Evolutionary conservation across 2,888 invertebrate species (phyloP).

Genomic region (Drosophila diplacantha): DNA sequence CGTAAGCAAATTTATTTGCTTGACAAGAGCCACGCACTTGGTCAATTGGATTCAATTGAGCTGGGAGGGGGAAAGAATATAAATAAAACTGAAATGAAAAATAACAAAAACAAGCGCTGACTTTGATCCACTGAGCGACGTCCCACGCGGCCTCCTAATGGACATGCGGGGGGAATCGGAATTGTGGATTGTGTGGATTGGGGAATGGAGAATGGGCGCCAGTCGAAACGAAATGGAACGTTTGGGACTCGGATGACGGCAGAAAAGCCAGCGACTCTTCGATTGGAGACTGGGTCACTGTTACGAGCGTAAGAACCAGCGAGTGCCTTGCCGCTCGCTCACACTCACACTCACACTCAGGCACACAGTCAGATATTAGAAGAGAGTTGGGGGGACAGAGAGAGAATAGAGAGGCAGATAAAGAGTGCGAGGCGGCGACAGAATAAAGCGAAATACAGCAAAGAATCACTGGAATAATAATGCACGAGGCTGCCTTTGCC

Average conservation of each 20-base stretch:
- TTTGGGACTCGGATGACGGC: conserved; percentile 41
- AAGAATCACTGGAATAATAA: conserved; percentile 57
- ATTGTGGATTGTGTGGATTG: conserved; percentile 21
- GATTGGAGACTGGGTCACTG: conserved; percentile 74
- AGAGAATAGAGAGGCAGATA: conserved; percentile 12
- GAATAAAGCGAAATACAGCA: conserved; percentile 18
- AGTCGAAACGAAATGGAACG: conserved; percentile 58
- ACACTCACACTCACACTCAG: conserved; percentile 9
- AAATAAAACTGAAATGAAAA: conserved; percentile 19
- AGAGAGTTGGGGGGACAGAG: conserved; percentile 21
- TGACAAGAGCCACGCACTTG: conserved; percentile 63
- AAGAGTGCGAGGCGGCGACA: conserved; percentile 30
- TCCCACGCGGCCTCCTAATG: conserved; percentile 11
- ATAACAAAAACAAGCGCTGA: conserved; percentile 36
- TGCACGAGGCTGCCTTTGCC: conserved; percentile 44
- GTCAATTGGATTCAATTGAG: conserved; percentile 70
- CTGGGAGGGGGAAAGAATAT: conserved; percentile 34
- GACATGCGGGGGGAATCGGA: conserved; percentile 10
- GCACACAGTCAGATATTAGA: conserved; percentile 43
- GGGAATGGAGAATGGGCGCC: conserved; percentile 44
- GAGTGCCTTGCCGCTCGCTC: conserved; percentile 31
- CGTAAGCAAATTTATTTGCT: conserved; percentile 68
- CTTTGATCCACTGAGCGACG: conserved; percentile 50
- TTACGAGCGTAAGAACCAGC: conserved; percentile 68
- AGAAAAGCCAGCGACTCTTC: conserved; percentile 24